Base-by-base conservation (phyloP, 1,140 invertebrate species). In the Nasonia longicornis region DNA sequence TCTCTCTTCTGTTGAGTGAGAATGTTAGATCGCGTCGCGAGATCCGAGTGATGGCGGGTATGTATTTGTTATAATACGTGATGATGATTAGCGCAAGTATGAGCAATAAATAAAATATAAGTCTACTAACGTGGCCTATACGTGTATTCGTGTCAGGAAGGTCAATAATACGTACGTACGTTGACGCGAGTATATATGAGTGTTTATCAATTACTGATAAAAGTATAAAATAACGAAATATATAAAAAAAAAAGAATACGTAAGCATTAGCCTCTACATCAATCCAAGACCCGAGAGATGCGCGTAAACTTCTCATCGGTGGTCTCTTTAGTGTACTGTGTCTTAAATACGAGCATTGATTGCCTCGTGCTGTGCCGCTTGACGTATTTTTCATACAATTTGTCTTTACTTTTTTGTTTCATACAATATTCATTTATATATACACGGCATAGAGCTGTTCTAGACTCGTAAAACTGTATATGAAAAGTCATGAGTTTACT, bases 381-480 rank as follows among this genome's bases (percentile, higher is more conserved):
- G 70, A 67, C 75, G 42, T 31, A 63, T 79, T 72, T 67, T 42
- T 76, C 66, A 64, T 81, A 82, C 76, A 82, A 82, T 78, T 82
- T 82, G 63, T 77, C 80, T 11, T 77, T 74, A 82, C 58, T 74
- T 77, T 74, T 78, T 82, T 82, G 80, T 82, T 79, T 84, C 83
- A 80, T 84, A 85, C 78, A 86, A 86, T 85, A 78, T 84, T 85
- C 84, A 86, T 86, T 87, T 87, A 85, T 89, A 89, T 89, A 84
- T 88, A 89, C 88, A 88, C 82, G 85, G 85, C 86, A 81, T 76
- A 84, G 88, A 89, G 88, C 88, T 89, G 88, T 88, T 88, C 87
- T 79, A 88, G 87, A 89, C 87, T 84, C 84, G 69, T 75, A 76
- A 76, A 71, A 80, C 74, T 80, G 22, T 64, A 77, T 71, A 42